Percentiles rank a stretch among this genome's conserved stretches.
Conservation (phyloP, 1,140 invertebrate genomes). For the Heliconius congener region DNA sequence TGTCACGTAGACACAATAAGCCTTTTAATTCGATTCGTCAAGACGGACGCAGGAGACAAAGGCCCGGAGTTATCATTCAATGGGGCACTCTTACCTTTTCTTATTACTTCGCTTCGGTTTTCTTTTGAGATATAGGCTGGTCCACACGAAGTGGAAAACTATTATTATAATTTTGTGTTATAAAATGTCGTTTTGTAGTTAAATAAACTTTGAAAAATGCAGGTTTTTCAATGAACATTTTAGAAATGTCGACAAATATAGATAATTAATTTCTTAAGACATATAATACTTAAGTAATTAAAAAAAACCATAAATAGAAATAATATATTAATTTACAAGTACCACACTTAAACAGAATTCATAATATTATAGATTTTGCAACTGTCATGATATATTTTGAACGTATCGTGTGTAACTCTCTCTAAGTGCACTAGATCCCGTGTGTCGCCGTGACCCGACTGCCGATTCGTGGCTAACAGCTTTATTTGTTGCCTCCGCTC, state of each 20-base stretch:
- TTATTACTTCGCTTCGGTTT: constrained; percentile 75
- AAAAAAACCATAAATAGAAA: not conserved
- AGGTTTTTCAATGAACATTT: not conserved
- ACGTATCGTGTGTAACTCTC: constrained; percentile 42
- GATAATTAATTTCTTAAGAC: not conserved
- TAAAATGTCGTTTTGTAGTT: not conserved
- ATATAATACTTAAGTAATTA: no score
- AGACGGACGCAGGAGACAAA: constrained; percentile 77
- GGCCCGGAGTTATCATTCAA: constrained; percentile 79
- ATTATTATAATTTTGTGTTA: not conserved
- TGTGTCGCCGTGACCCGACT: constrained; percentile 67
- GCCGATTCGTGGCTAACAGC: constrained; percentile 66
- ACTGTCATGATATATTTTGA: not conserved
- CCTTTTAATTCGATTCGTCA: constrained; percentile 82
- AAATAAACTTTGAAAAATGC: not conserved
- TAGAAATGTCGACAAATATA: not conserved
- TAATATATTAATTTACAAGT: not conserved
- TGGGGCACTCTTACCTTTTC: constrained; percentile 80
- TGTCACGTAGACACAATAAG: constrained; percentile 82
- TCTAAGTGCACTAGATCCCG: constrained; percentile 67
- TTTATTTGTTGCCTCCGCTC: constrained; percentile 74
- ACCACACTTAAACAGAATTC: not conserved
- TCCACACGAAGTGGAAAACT: constrained; percentile 44
- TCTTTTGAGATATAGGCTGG: constrained; percentile 59
- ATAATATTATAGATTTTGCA: not conserved